Base-by-base conservation (phyloP, 2,113 vertebrate genomes). In the Pluvianellus socialis region DNA sequence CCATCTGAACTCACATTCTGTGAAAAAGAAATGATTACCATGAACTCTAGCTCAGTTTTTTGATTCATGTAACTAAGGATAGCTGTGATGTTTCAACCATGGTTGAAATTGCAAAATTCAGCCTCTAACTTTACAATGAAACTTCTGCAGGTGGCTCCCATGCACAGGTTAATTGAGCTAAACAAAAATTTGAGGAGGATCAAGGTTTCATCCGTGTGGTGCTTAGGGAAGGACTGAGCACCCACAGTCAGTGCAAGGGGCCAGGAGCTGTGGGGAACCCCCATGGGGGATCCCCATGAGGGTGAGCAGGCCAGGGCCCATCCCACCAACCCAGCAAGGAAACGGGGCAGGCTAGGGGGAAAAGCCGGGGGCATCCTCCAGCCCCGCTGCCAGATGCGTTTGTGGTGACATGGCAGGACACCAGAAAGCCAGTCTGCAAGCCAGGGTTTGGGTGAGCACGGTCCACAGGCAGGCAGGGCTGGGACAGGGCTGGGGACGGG, bases 281-380 rank as follows among this genome's bases (percentile, higher is more conserved):
- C 33, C 32, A 40, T 0, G 0, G 0, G 12, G 18, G 14, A 33
- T 44, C 15, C 20, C 42, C 49, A 33, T 4, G 40, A 32, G 59
- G 40, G 8, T 40, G 30, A 17, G 21, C 42, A 67, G 15, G 24
- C 23, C 30, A 44, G n/a, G 14, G 14, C 24, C 26, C 27, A 32
- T 28, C n/a, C 35, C 65, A 38, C 19, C 12, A 6, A 35, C 14
- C 20, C 6, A 2, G 33, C 16, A 62, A 56, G 38, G 45, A 22
- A 56, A 21, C 0, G 0, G 1, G n/a, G 42, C 38, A 45, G 38
- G 44, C 38, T 53, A 17, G 6, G 21, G 28, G 12, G 7, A 16
- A n/a, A 59, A 59, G n/a, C 26, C 22, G 21, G 49, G 12, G 8
- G 3, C 72, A 72, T 32, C 26, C 35, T 32, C 27, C 30, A 59